These are phyloP conservation scores for Anodontia alba DNA, from an alignment of 2,888 invertebrate species.

Conservation along the genomic window DNA sequence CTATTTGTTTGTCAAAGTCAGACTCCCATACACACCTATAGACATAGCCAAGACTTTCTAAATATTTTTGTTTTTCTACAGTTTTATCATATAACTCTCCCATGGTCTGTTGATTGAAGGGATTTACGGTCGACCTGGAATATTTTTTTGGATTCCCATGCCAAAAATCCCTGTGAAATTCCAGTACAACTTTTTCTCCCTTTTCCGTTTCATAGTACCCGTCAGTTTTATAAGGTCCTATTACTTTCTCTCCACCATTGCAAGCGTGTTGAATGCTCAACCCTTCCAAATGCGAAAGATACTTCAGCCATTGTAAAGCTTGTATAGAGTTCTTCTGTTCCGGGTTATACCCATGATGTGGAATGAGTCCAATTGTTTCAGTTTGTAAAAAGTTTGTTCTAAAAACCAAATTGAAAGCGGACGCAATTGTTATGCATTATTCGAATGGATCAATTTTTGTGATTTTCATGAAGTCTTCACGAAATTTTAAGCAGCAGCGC, in stretches of 20 bases:
- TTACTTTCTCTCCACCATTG: slow-evolving; percentile 27
- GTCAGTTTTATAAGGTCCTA: slow-evolving; percentile 49
- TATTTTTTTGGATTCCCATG: slow-evolving; percentile 23
- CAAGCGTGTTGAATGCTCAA: slow-evolving; percentile 32
- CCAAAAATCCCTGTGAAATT: slow-evolving; percentile 40
- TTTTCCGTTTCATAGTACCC: slow-evolving; percentile 39
- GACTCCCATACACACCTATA: slow-evolving; percentile 65
- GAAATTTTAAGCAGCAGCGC: slow-evolving; percentile 30
- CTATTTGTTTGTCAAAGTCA: slow-evolving; percentile 28
- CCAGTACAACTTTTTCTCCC: slow-evolving; percentile 6
- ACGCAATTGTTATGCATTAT: no score
- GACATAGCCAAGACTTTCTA: slow-evolving; percentile 37
- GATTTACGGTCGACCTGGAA: slow-evolving; percentile 23
- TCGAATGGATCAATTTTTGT: slow-evolving; percentile 43
- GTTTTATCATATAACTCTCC: slow-evolving; percentile 29
- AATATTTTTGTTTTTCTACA: slow-evolving; percentile 26
- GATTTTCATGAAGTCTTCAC: slow-evolving; percentile 22
- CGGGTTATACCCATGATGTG: slow-evolving; percentile 38
- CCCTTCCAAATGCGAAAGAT: slow-evolving; percentile 14
- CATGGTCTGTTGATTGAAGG: slow-evolving; percentile 30
- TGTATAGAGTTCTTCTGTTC: slow-evolving; percentile 42
- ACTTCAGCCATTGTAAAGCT: slow-evolving; percentile 39
- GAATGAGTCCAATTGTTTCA: slow-evolving; percentile 43
- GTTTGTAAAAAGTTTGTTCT: slow-evolving; percentile 21
- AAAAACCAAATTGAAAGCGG: slow-evolving; percentile 37